Base-by-base conservation (phyloP, 2,888 invertebrate species). In the Tromatobia lineatoria region DNA sequence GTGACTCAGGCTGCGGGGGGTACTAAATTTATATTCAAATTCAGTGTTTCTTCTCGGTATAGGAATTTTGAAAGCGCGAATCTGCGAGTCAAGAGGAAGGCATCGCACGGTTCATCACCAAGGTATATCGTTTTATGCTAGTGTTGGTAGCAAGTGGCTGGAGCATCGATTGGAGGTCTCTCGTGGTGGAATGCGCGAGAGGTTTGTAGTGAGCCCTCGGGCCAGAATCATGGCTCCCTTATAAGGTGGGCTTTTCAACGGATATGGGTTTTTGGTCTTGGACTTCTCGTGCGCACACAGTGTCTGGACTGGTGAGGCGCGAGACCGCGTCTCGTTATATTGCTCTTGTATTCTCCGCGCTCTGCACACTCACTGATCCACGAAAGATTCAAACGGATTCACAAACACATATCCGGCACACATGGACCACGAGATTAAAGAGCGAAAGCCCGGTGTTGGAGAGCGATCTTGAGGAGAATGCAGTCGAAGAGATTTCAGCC, bases 211-310 rank as follows among this genome's bases (percentile, higher is more conserved):
- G 87, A 88, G 85, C 87, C 87, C 88, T 50, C 85, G 85, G 88
- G 88, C 87, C 88, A 88, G 85, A 80, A 73, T 34, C 85, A 74
- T 82, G 80, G 84, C 75, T 83, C 82, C 87, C 88, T 86, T 88
- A 89, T 87, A 88, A 87, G 88, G 86, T 73, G 80, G 71, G 86
- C 89, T 89, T 89, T 89, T 86, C 89, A 87, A 88, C 87, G 87
- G 88, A 88, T 88, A 86, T 88, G 87, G 89, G 86, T 89, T 90
- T 90, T 90, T 87, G 88, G 86, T 87, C 85, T 82, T 86, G 81
- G 83, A 45, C 52, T 38, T 77, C 69, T 23, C 47, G n/a, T 20
- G 47, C 45, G 7, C 50, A 42, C 45, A 38, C n/a, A n/a, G 64
- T 13, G 18, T 42, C 64, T 66, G 57, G 54, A 1, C 10, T 8